Evolutionary conservation across 1,140 invertebrate genomes (phyloP).

Genomic region (Drosophila gunungcola): DNA sequence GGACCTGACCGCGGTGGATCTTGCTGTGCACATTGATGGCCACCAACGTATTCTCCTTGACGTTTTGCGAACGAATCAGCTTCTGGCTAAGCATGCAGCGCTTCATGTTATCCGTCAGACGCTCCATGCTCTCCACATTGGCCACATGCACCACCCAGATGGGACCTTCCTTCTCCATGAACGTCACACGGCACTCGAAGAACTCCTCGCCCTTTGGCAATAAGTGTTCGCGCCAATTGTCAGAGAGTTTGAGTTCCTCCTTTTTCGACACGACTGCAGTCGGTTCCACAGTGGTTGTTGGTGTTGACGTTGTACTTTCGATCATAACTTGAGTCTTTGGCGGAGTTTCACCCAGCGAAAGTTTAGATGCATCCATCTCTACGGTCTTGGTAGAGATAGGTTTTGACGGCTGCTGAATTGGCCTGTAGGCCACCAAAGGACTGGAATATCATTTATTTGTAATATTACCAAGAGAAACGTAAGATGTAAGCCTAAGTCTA

Average conservation of each 20-base stretch:
- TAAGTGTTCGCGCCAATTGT: slow-evolving; percentile 28
- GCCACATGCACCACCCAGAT: slow-evolving; percentile 45
- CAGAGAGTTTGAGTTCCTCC: background rate
- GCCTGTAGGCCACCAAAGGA: slow-evolving; percentile 16
- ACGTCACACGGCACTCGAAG: slow-evolving; percentile 51
- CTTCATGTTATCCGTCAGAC: slow-evolving; percentile 17
- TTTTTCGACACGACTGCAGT: background rate
- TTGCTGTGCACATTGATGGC: background rate
- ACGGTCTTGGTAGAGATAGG: background rate
- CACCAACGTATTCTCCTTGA: slow-evolving; percentile 36
- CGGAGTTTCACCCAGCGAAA: background rate
- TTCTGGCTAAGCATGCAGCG: slow-evolving; percentile 1
- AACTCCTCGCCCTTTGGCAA: slow-evolving; percentile 23
- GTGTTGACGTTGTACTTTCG: background rate
- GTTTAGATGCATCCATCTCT: background rate
- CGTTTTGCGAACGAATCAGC: slow-evolving; percentile 1
- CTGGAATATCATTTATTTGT: slow-evolving; percentile 7
- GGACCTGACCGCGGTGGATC: slow-evolving; percentile 27
- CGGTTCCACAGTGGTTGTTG: no score
- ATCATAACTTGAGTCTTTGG: background rate
- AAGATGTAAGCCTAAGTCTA: no score
- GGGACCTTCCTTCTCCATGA: slow-evolving; percentile 35
- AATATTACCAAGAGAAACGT: no score
- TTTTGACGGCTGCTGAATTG: background rate
- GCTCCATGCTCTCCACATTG: slow-evolving; percentile 32